Evolutionary conservation across 1,140 invertebrate species (phyloP), one percentile per base, ranked within the genome.

Genomic region (Eriocheir sinensis): DNA sequence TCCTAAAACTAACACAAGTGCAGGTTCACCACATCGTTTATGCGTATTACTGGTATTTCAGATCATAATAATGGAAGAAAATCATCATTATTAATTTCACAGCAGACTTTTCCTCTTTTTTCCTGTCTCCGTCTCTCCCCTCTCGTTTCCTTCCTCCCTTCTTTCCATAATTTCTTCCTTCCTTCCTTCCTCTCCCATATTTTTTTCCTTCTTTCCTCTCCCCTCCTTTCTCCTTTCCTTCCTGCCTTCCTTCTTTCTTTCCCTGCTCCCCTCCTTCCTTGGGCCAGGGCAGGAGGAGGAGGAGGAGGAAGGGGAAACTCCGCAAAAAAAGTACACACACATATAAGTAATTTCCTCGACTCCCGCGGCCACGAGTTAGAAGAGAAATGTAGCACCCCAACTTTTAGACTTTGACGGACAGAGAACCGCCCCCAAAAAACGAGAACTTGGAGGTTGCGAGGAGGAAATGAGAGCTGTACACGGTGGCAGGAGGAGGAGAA

Each of bases 391-490:
- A 72, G 21, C 9, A n/a, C 60, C 0, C 40, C 38, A 53, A 36
- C 38, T 72, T 72, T 72, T 72, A 2, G 21, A n/a, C 60, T 17
- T 21, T 72, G 27, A n/a, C 21, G 60, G 60, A 72, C 60, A 72
- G 60, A 72, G 0, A 72, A 21, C 8, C 60, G n/a, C n/a, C n/a
- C n/a, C 60, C 12, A n/a, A 72, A 72, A 72, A 72, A 72, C 27
- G 60, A 72, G 60, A 72, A 72, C 60, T 72, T 72, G 60, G 27
- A n/a, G 60, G 60, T 72, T 72, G 60, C 21, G 21, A 72, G 27
- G 60, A 72, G 60, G 60, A 72, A 72, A 72, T 72, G 60, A 72
- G 60, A 72, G 27, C 60, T n/a, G 60, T 72, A 72, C 60, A 72
- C 21, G 4, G 44, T 15, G 4, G 44, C 44, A 48, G 15, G 44